A percentile compares a stretch with the other conserved stretches of the same genome.
Evolutionary conservation across 2,888 invertebrate species (phyloP).

Genomic region (Spodoptera picta): DNA sequence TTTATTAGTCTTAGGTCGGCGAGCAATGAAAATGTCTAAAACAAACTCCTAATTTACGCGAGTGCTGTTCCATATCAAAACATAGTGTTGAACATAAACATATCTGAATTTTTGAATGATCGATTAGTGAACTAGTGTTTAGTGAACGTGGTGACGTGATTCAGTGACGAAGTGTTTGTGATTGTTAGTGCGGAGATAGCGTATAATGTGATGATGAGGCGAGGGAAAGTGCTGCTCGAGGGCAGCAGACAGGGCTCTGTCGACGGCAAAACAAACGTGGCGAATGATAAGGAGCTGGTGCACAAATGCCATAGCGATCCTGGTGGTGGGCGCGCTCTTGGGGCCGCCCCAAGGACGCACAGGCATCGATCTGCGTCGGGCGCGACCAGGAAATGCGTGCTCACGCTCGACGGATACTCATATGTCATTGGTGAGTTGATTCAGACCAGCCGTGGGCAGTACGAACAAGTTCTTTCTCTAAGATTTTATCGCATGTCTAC

Average conservation of each 20-base stretch:
- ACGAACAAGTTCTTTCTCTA: conserved; percentile 20
- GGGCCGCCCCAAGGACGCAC: conserved; percentile 75
- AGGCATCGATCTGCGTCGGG: conserved; percentile 86
- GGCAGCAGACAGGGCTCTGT: conserved; percentile 85
- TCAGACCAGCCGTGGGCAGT: conserved; percentile 13
- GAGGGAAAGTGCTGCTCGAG: conserved; percentile 83
- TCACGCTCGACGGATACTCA: conserved; percentile 95
- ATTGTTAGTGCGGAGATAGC: conserved; percentile 72
- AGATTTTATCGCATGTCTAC: conserved; percentile 35
- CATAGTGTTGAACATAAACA: conserved; percentile 68
- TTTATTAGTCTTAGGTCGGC: conserved; percentile 67
- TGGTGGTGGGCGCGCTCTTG: conserved; percentile 86
- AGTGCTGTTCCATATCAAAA: conserved; percentile 72
- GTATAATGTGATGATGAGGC: conserved; percentile 86
- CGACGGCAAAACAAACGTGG: conserved; percentile 77
- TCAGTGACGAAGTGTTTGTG: conserved; percentile 51
- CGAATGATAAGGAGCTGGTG: conserved; percentile 89
- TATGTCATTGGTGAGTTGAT: conserved; percentile 94
- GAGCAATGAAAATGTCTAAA: conserved; percentile 71
- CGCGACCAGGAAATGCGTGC: conserved; percentile 93
- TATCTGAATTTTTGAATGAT: conserved; percentile 63
- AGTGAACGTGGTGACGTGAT: conserved; percentile 51
- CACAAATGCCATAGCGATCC: conserved; percentile 92
- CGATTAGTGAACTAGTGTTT: conserved; percentile 43
- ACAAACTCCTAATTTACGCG: conserved; percentile 63